These are phyloP conservation scores for Oxyruncus cristatus DNA, from an alignment of 2,113 vertebrate species.

Conservation along the genomic window DNA sequence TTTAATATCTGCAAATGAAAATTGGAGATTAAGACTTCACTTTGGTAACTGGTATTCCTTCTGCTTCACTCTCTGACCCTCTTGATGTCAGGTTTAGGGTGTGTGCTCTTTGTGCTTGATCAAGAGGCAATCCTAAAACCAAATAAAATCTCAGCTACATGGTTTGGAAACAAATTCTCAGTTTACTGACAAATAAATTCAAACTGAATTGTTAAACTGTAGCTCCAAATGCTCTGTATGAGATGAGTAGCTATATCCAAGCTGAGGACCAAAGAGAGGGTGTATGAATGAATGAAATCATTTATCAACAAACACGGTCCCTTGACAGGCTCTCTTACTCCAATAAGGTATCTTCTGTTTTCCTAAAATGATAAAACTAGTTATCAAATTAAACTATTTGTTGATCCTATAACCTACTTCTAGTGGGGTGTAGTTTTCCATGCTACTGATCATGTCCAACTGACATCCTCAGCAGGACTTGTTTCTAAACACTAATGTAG, in stretches of 20 bases:
- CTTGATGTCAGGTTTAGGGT: neutral
- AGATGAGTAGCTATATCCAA: neutral
- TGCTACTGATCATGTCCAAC: neutral
- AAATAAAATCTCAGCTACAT: neutral
- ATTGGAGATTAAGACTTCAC: neutral
- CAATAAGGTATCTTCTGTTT: neutral
- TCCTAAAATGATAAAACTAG: neutral
- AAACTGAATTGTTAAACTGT: neutral
- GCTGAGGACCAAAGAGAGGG: neutral
- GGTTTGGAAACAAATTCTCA: neutral
- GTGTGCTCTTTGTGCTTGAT: neutral
- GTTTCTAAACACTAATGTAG: neutral
- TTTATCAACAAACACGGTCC: neutral
- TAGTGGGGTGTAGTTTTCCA: neutral
- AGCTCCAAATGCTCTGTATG: neutral
- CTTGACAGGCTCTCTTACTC: neutral
- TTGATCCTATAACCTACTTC: neutral
- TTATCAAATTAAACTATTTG: neutral
- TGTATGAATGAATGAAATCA: neutral
- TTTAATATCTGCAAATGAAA: neutral
- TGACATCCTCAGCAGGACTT: neutral
- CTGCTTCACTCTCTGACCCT: rapidly evolving
- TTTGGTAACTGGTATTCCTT: neutral
- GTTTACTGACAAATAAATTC: neutral
- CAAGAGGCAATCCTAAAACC: neutral